Conservation (phyloP, 2,113 vertebrate genomes). For the Pedetes capensis region DNA sequence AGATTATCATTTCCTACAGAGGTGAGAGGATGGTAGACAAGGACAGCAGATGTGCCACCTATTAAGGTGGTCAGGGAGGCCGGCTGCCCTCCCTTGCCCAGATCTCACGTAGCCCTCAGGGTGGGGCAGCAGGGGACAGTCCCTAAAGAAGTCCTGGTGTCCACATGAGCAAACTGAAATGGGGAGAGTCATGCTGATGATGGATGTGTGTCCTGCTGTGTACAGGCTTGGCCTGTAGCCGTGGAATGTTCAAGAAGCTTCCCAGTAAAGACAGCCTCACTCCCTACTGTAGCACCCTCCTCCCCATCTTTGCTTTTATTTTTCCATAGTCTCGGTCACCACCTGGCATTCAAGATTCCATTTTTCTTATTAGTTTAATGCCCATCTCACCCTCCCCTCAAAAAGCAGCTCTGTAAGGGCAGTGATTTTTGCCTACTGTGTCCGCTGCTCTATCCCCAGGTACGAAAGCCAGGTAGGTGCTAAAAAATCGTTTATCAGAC, state of each 20-base stretch:
- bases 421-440: not conserved
- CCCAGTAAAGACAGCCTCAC: not conserved
- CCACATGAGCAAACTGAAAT: not conserved
- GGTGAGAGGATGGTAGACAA: not conserved
- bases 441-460: not conserved
- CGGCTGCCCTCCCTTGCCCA: not conserved
- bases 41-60: no score
- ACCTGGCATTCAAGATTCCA: not conserved
- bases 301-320: not conserved
- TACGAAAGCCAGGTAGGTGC: not conserved
- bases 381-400: not conserved
- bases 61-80: no score
- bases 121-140: not conserved
- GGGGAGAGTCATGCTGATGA: not conserved
- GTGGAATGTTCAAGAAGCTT: not conserved
- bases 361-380: not conserved
- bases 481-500: not conserved
- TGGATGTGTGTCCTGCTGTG: not conserved
- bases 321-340: not conserved
- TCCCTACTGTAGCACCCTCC: fast-evolving
- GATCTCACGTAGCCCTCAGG: not conserved
- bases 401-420: not conserved
- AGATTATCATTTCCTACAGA: not conserved
- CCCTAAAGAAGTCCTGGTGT: not conserved
- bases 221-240: not conserved